Conservation (phyloP, 1,140 invertebrate species). For the Gyrodactylus salaris region DNA sequence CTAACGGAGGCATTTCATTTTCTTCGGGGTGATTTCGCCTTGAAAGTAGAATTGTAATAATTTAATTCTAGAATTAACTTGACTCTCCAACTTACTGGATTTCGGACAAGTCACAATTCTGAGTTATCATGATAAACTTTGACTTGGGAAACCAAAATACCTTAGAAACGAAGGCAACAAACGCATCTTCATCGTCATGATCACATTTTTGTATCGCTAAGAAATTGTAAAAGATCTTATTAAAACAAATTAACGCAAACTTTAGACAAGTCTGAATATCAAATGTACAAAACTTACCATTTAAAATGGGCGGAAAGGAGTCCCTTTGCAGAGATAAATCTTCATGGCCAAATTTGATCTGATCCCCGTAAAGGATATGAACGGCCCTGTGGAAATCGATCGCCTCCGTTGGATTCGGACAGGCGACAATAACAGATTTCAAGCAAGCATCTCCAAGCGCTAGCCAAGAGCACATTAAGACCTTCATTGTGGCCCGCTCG, state of each 20-base stretch:
- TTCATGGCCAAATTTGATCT: neutral
- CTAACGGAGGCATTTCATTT: neutral
- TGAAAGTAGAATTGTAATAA: neutral
- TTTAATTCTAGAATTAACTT: neutral
- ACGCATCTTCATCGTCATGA: neutral
- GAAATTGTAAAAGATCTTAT: too few species aligned
- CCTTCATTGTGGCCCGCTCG: conserved; percentile 5
- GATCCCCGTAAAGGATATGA: neutral
- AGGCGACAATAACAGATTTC: neutral
- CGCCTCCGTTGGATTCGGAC: neutral
- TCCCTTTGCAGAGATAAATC: neutral
- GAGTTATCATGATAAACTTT: neutral
- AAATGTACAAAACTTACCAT: too few species aligned
- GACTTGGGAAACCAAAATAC: neutral
- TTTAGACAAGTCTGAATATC: neutral
- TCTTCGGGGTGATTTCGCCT: neutral
- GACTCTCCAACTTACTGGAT: neutral
- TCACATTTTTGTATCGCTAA: too few species aligned
- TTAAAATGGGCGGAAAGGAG: neutral
- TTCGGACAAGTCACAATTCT: too few species aligned
- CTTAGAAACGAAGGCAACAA: neutral
- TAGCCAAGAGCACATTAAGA: conserved; percentile 8
- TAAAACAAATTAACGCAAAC: too few species aligned
- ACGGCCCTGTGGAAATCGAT: neutral
- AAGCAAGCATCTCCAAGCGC: conserved; percentile 6